Conservation (phyloP, 2,888 invertebrate species). For the Epicampocera succincta region DNA sequence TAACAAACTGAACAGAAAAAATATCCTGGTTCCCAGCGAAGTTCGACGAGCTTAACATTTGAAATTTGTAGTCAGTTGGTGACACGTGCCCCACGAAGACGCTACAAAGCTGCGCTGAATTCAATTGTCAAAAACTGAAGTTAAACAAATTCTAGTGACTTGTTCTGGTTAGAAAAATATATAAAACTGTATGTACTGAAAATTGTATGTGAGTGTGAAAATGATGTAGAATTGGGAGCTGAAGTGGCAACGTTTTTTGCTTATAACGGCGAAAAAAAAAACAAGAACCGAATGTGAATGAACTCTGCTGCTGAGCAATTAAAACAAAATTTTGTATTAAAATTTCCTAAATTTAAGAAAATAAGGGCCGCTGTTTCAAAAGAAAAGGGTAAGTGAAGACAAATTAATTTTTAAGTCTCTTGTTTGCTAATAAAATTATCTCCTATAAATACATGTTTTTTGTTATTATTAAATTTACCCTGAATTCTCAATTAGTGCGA, state of each 20-base stretch:
- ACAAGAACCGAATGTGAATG: conserved; percentile 42
- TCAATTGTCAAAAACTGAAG: neutral
- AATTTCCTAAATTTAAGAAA: neutral
- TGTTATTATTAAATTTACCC: too few relatives aligned
- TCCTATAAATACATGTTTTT: too few relatives aligned
- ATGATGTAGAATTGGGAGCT: conserved; percentile 32
- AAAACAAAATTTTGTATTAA: neutral
- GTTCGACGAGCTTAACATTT: conserved; percentile 65
- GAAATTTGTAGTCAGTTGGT: conserved; percentile 63
- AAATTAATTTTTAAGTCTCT: too few relatives aligned
- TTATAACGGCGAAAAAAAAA: neutral
- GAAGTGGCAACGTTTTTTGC: conserved; percentile 18
- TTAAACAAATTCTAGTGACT: conserved; percentile 20
- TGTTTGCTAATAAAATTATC: too few relatives aligned
- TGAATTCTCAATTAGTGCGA: too few relatives aligned
- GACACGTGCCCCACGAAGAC: conserved; percentile 69
- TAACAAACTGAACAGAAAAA: conserved; percentile 24
- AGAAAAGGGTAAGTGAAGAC: conserved; percentile 8
- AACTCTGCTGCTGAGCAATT: conserved; percentile 34
- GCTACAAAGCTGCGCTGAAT: conserved; percentile 54
- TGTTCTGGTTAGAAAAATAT: conserved; percentile 7
- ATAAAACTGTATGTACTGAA: too few relatives aligned
- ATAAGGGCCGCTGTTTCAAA: neutral
- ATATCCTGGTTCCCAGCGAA: conserved; percentile 66
- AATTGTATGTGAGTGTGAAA: conserved; percentile 36